A percentile compares a stretch with the other conserved stretches of the same genome.
These are phyloP conservation scores for Ylistrum balloti DNA, from an alignment of 1,140 invertebrate genomes.

Conservation along the genomic window DNA sequence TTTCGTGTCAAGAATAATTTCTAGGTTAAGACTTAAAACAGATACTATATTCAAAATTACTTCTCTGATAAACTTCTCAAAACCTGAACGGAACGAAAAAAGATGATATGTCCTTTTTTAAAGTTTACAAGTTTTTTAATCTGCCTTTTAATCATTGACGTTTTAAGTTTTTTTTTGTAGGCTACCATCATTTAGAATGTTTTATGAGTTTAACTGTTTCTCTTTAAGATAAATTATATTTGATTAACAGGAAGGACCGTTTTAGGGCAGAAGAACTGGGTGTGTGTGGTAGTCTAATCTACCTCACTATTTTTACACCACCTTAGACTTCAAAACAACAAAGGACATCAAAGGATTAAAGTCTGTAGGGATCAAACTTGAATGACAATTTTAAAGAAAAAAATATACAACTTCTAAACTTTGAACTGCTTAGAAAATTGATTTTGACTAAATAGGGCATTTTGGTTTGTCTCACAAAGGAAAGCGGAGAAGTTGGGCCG, in stretches of 20 bases:
- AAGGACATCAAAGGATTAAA: slow-evolving; percentile 39
- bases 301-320: not conserved
- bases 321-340: slow-evolving; percentile 22
- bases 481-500: not conserved
- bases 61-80: too few species aligned
- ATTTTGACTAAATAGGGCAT: slow-evolving; percentile 39
- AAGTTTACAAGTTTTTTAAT: not conserved
- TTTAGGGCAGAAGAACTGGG: not conserved
- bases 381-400: slow-evolving; percentile 12
- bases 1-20: too few species aligned
- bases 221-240: not conserved
- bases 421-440: slow-evolving; percentile 39
- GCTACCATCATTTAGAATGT: not conserved
- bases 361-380: slow-evolving; percentile 12
- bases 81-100: too few species aligned
- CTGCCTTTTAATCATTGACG: not conserved
- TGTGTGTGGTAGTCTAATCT: not conserved
- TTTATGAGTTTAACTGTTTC: not conserved
- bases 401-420: slow-evolving; percentile 35
- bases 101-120: not conserved
- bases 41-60: too few species aligned
- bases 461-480: slow-evolving; percentile 1
- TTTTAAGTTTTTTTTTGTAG: not conserved
- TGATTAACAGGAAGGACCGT: not conserved
- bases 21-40: too few species aligned